A percentile compares a stretch with the other conserved stretches of the same genome.
phyloP scores from a whole-genome alignment of 2,113 vertebrate genomes.

The Lucifuga dentata region DNA sequence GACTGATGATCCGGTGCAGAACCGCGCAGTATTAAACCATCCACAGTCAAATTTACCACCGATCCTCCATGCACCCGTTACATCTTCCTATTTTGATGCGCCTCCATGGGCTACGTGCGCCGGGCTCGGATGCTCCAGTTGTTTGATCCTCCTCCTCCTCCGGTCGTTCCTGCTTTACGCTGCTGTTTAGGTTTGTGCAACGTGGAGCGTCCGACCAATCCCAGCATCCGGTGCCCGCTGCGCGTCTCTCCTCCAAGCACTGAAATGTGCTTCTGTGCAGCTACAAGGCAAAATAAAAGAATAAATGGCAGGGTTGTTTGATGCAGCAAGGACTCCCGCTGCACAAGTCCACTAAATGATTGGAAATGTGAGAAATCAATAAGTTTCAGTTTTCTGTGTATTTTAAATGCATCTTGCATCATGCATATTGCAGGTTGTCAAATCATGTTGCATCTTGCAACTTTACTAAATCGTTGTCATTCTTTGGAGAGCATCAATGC shows the following conservation, averaged over 20 bases:
- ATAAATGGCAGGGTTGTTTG: neutral
- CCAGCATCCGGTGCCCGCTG: conserved; percentile 24
- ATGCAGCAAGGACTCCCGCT: neutral
- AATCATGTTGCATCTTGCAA: conserved; percentile 30
- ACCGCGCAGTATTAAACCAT: neutral
- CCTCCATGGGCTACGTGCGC: conserved; percentile 32
- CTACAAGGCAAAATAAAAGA: neutral
- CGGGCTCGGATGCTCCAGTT: conserved; percentile 38
- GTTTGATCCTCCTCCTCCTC: conserved; percentile 56
- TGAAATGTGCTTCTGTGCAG: neutral
- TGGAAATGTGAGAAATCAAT: neutral
- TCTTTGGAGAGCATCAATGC: conserved; percentile 22
- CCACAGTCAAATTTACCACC: conserved; percentile 9
- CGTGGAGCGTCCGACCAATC: conserved; percentile 74
- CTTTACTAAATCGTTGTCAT: conserved; percentile 11
- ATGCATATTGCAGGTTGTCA: conserved; percentile 38
- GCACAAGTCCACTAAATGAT: neutral
- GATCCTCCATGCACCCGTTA: conserved; percentile 12
- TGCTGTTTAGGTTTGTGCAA: conserved; percentile 72
- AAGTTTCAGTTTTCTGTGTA: neutral
- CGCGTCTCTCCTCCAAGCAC: conserved; percentile 29
- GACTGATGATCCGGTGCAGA: conserved; percentile 24
- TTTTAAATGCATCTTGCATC: neutral
- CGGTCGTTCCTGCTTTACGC: conserved; percentile 46
- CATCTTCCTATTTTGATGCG: conserved; percentile 20